These are phyloP conservation scores for Heliconius himera DNA, from an alignment of 1,140 invertebrate genomes.

Conservation along the genomic window DNA sequence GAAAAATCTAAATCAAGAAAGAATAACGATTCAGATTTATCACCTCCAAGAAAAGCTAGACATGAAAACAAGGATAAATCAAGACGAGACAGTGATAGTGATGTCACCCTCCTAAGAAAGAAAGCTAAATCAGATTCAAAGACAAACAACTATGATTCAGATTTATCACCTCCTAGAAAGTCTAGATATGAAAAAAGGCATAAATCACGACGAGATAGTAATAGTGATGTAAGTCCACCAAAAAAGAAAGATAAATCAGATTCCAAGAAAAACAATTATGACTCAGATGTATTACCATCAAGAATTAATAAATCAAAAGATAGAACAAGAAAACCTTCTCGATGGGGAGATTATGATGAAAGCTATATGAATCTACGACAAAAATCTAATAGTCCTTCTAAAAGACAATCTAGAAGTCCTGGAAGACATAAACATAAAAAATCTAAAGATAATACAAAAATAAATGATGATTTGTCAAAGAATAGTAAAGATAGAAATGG, in stretches of 20 bases:
- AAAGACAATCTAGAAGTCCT: background rate
- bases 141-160: conserved; percentile 42
- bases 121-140: conserved; percentile 17
- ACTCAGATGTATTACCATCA: conserved; percentile 59
- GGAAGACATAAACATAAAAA: background rate
- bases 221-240: conserved; percentile 12
- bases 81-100: background rate
- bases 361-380: background rate
- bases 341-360: conserved; percentile 28
- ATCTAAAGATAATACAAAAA: background rate
- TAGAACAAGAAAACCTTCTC: conserved; percentile 22
- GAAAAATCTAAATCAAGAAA: background rate
- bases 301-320: conserved; percentile 40
- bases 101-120: background rate
- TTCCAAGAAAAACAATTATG: conserved; percentile 27
- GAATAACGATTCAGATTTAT: conserved; percentile 52
- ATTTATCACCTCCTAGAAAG: conserved; percentile 57
- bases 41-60: conserved; percentile 58
- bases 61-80: background rate
- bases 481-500: conserved; percentile 22
- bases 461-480: background rate
- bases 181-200: conserved; percentile 24
- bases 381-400: background rate
- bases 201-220: background rate
- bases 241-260: conserved; percentile 10